Base-by-base conservation (phyloP, 2,888 invertebrate species). In the Parnassius apollo region DNA sequence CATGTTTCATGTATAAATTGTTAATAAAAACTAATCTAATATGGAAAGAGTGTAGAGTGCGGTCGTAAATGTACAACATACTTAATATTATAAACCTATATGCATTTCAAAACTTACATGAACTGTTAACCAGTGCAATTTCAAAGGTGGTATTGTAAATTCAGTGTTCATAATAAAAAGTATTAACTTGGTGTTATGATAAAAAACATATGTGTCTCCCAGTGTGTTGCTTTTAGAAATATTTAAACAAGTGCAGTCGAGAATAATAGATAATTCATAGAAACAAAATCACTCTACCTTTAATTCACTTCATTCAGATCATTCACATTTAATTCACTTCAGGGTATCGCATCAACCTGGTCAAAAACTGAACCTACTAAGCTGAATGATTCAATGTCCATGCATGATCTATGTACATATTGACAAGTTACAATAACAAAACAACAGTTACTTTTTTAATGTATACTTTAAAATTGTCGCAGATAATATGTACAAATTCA, bases 1-100 rank as follows among this genome's bases (percentile, higher is more conserved):
- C 91, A 89, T 88, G 85, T 88, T 86, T 88, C 86, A 88, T 87
- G 74, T 85, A 85, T 87, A 87, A 89, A 83, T 78, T 75, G 77
- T 82, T 84, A 82, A 76, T 82, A 81, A 78, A 80, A 75, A 78
- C 85, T 89, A 90, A 80, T 86, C 88, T 89, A 90, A 88, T 87
- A 86, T 81, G 87, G 87, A 89, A 83, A 88, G 79, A 87, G 82
- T 18, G 18, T 87, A 86, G 81, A 85, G 85, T 86, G 83, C 83
- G 86, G 87, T 86, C 77, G 77, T 88, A 87, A 75, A 88, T 80
- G 82, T 88, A 88, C 82, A 86, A 86, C 85, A 81, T 86, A 83
- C 83, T 83, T 88, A 87, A 76, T 80, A 66, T 70, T 68, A 82
- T 81, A 80, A 80, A 77, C 73, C 85, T 89, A 88, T 82, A 73